phyloP scores from a whole-genome alignment of 2,797 vertebrate species.

The Gastrophryne carolinensis region DNA sequence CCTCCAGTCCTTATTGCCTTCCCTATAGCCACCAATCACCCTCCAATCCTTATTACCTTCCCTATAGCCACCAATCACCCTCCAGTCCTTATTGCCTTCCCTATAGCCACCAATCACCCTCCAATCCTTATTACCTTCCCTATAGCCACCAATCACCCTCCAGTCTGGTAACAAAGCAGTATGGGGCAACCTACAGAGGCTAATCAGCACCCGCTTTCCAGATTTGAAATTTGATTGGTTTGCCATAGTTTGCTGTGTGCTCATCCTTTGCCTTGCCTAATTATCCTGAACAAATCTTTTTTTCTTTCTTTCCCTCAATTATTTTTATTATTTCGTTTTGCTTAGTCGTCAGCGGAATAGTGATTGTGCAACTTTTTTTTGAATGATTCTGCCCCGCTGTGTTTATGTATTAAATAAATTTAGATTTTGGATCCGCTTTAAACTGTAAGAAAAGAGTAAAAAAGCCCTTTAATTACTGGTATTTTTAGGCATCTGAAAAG shows the following conservation, averaged over 20 bases:
- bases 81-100: background rate
- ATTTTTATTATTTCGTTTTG: background rate
- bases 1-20: background rate
- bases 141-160: background rate
- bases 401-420: constrained; percentile 38
- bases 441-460: constrained; percentile 28
- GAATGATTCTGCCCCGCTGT: background rate
- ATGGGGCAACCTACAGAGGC: background rate
- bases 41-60: no score
- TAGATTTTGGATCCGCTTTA: constrained; percentile 24
- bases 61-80: background rate
- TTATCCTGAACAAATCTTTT: background rate
- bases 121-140: background rate
- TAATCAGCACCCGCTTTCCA: background rate
- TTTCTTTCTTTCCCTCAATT: no score
- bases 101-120: background rate
- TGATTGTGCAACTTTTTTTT: background rate
- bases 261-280: background rate
- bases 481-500: constrained; percentile 47
- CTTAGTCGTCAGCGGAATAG: background rate
- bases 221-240: background rate
- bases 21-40: background rate
- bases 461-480: constrained; percentile 47
- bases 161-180: background rate
- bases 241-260: no score